Evolutionary conservation across 2,113 vertebrate species (phyloP).

Genomic region (Pedionomus torquatus): DNA sequence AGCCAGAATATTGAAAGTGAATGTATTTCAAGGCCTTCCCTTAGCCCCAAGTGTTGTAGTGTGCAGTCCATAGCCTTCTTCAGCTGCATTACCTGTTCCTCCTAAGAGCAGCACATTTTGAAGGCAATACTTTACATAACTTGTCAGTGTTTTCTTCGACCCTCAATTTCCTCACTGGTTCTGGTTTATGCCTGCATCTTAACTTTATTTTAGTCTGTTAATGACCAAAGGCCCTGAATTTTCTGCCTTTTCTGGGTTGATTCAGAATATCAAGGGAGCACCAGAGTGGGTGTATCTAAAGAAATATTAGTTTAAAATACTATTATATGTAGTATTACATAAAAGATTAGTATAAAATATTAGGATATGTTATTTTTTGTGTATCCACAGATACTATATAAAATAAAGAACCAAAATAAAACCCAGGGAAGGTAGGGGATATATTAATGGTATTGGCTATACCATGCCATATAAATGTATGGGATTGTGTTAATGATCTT

Average conservation of each 20-base stretch:
- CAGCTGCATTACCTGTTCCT: neutral
- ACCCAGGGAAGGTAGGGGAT: no score
- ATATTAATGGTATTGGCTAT: no score
- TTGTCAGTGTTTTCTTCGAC: neutral
- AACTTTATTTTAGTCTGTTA: neutral
- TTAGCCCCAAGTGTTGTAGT: neutral
- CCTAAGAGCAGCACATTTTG: neutral
- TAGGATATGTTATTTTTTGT: neutral
- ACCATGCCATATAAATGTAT: no score
- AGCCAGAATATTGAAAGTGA: neutral
- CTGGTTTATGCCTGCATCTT: neutral
- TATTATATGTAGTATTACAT: neutral
- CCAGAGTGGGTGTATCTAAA: neutral
- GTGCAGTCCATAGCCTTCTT: neutral
- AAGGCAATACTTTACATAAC: neutral
- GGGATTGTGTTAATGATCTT: neutral
- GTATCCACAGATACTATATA: neutral
- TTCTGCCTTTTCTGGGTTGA: neutral
- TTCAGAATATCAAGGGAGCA: neutral
- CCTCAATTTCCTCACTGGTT: neutral
- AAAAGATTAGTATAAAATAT: neutral
- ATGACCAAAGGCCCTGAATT: neutral
- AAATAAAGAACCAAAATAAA: constrained; percentile 2
- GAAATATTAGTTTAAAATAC: neutral
- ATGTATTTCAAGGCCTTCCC: neutral